Conservation (phyloP, 2,113 vertebrate genomes). For the Rafetus swinhoei region DNA sequence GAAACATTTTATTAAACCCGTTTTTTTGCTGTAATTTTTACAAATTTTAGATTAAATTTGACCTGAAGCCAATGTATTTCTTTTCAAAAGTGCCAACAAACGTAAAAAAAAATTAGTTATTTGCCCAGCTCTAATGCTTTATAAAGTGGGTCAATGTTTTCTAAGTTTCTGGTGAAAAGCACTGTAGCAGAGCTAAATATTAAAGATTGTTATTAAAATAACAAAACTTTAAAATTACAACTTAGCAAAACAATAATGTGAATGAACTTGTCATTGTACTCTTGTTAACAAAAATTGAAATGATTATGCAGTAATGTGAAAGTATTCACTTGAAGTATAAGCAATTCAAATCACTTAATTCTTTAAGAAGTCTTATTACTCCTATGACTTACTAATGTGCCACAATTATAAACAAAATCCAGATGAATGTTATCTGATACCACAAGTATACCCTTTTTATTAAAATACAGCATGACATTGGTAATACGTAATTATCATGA, state of each 20-base stretch:
- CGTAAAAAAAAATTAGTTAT: background rate
- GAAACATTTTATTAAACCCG: background rate
- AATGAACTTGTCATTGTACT: background rate
- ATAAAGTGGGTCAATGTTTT: background rate
- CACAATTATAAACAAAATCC: conserved; percentile 40
- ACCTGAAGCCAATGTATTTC: background rate
- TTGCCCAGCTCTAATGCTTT: background rate
- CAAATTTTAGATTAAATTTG: background rate
- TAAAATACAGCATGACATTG: background rate
- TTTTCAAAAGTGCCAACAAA: background rate
- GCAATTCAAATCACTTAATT: conserved; percentile 43
- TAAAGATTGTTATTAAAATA: background rate
- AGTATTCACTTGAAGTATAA: conserved; percentile 16
- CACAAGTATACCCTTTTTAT: background rate
- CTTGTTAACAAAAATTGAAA: background rate
- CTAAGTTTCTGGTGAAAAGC: background rate
- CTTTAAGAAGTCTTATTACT: conserved; percentile 1
- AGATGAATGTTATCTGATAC: conserved; percentile 48
- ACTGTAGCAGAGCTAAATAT: background rate
- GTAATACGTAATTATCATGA: conserved; percentile 48
- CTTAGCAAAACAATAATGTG: background rate
- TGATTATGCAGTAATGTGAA: background rate
- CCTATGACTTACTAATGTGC: background rate
- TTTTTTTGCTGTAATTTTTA: background rate
- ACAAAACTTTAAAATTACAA: background rate